Conservation (phyloP, 2,113 vertebrate species). For the Bothrops jararaca region DNA sequence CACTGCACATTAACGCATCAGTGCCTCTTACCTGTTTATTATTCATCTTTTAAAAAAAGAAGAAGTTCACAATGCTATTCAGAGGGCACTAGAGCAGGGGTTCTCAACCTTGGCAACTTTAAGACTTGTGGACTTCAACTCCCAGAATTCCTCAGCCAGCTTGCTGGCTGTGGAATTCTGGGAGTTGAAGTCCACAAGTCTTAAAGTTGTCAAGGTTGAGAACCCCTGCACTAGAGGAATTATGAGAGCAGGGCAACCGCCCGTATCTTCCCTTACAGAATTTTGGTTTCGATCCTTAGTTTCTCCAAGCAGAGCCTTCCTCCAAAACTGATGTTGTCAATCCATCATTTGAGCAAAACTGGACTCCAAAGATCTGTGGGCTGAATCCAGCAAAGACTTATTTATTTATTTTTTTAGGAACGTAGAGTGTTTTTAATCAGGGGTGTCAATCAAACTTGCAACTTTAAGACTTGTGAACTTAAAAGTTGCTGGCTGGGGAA, state of each 20-base stretch:
- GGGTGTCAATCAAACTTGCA: background rate
- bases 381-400: background rate
- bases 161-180: too few relatives aligned
- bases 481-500: background rate
- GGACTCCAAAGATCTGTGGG: background rate
- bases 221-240: background rate
- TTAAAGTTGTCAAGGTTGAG: too few relatives aligned
- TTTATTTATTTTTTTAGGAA: background rate
- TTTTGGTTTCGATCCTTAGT: background rate
- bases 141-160: too few relatives aligned
- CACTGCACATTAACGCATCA: background rate
- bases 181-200: too few relatives aligned
- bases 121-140: too few relatives aligned
- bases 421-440: background rate
- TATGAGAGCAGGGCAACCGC: background rate
- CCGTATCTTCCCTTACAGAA: background rate
- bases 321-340: background rate
- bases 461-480: background rate
- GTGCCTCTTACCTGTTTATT: background rate
- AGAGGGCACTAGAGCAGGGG: background rate
- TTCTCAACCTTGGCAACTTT: too few relatives aligned
- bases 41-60: background rate
- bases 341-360: background rate
- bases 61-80: background rate
- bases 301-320: background rate